Conservation (phyloP, 2,888 invertebrate species). For the Anthoptus insignis region DNA sequence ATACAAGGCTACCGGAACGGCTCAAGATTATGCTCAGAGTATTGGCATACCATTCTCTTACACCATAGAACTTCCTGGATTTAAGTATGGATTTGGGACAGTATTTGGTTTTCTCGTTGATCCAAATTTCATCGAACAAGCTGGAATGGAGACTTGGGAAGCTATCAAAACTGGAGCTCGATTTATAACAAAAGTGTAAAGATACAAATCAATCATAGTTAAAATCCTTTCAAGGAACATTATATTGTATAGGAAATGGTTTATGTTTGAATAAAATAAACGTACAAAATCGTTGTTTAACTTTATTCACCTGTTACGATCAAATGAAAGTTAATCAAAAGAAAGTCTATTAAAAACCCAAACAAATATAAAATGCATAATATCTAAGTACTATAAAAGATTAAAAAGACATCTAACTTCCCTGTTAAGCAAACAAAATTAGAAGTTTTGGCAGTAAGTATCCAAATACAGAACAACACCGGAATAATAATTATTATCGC, state of each 20-base stretch:
- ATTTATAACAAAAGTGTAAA: slow-evolving; percentile 12
- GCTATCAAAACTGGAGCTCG: slow-evolving; percentile 83
- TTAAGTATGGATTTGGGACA: slow-evolving; percentile 59
- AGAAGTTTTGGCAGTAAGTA: not conserved
- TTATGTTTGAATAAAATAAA: no score
- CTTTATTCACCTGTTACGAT: no score
- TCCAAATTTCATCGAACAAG: slow-evolving; percentile 83
- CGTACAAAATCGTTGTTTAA: no score
- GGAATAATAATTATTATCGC: slow-evolving; percentile 3
- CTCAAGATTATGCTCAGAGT: slow-evolving; percentile 89
- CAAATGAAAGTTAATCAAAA: no score
- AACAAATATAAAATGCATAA: not conserved
- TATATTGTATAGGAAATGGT: no score
- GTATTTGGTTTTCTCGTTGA: slow-evolving; percentile 85
- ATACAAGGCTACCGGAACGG: slow-evolving; percentile 87
- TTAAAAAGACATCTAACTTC: not conserved
- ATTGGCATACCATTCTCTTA: slow-evolving; percentile 86
- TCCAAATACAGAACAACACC: not conserved
- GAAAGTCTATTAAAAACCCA: no score
- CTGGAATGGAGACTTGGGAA: slow-evolving; percentile 87
- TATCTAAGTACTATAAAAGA: not conserved
- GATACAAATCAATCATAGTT: not conserved
- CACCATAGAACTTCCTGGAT: slow-evolving; percentile 89
- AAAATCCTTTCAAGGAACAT: no score
- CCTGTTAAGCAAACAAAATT: not conserved